phyloP scores from a whole-genome alignment of 2,113 vertebrate genomes.

The Syngnathus typhle region DNA sequence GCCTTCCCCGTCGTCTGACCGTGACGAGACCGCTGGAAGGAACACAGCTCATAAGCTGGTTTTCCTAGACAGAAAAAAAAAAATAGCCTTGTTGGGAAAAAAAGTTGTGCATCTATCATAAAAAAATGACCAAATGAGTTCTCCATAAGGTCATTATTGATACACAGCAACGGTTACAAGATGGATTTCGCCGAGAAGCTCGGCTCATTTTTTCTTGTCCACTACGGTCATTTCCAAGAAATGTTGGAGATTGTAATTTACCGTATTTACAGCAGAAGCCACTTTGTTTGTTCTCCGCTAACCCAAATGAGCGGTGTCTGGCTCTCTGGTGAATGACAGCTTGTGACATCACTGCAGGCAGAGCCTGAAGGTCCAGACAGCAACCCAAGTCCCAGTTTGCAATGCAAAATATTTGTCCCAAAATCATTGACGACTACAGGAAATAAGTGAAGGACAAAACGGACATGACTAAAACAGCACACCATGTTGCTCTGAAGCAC shows the following conservation, averaged over 20 bases:
- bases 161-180: background rate
- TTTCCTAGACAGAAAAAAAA: conserved; percentile 25
- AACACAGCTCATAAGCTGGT: conserved; percentile 16
- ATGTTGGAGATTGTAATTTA: conserved; percentile 5
- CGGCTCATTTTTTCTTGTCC: background rate
- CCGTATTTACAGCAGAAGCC: background rate
- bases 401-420: conserved; percentile 21
- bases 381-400: conserved; percentile 12
- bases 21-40: background rate
- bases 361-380: conserved; percentile 4
- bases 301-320: conserved; percentile 7
- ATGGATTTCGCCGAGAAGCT: background rate
- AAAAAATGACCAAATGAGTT: conserved; percentile 19
- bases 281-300: conserved; percentile 23
- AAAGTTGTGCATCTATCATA: conserved; percentile 10
- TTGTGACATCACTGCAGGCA: conserved; percentile 12
- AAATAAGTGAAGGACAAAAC: conserved; percentile 32
- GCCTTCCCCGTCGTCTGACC: conserved; percentile 34
- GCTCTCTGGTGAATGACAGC: conserved; percentile 4
- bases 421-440: conserved; percentile 52
- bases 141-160: background rate
- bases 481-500: conserved; percentile 46
- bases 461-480: conserved; percentile 43
- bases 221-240: background rate
- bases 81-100: conserved; percentile 15